These are phyloP conservation scores for Diorhabda elongata DNA, from an alignment of 1,140 invertebrate species.

Conservation along the genomic window DNA sequence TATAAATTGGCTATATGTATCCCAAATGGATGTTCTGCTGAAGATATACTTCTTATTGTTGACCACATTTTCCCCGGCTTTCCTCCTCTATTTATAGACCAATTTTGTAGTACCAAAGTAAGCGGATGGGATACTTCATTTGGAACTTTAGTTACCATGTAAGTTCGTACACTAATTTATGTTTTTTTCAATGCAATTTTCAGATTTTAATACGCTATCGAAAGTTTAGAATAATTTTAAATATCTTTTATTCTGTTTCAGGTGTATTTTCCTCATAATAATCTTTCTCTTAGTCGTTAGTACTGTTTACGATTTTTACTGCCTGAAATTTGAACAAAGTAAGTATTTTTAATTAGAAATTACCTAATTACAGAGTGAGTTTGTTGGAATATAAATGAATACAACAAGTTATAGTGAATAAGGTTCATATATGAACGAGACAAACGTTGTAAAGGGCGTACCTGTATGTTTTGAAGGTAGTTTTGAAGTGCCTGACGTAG, in stretches of 20 bases:
- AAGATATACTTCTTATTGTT: slow-evolving; percentile 10
- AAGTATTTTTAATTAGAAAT: slow-evolving; percentile 16
- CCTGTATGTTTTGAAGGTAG: too few relatives aligned
- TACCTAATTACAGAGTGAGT: too few relatives aligned
- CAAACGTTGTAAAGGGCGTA: too few relatives aligned
- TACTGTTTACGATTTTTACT: slow-evolving; percentile 26
- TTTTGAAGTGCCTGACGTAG: too few relatives aligned
- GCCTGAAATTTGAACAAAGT: slow-evolving; percentile 24
- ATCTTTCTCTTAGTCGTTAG: slow-evolving; percentile 12
- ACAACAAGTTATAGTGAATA: too few relatives aligned
- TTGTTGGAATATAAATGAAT: too few relatives aligned
- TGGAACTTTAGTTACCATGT: slow-evolving; percentile 14
- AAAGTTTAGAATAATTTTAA: too few relatives aligned
- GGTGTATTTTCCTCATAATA: too few relatives aligned
- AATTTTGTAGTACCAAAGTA: slow-evolving; percentile 21
- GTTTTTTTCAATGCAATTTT: neutral
- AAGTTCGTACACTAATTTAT: slow-evolving; percentile 12
- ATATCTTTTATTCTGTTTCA: too few relatives aligned
- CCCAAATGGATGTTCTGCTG: slow-evolving; percentile 21
- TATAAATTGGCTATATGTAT: slow-evolving; percentile 19
- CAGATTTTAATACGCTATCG: too few relatives aligned
- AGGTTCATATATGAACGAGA: too few relatives aligned
- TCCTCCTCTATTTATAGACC: slow-evolving; percentile 18
- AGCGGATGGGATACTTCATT: slow-evolving; percentile 4
- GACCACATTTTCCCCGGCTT: slow-evolving; percentile 4